These are phyloP conservation scores for Elachura formosa DNA, from an alignment of 2,113 vertebrate species.

Conservation along the genomic window DNA sequence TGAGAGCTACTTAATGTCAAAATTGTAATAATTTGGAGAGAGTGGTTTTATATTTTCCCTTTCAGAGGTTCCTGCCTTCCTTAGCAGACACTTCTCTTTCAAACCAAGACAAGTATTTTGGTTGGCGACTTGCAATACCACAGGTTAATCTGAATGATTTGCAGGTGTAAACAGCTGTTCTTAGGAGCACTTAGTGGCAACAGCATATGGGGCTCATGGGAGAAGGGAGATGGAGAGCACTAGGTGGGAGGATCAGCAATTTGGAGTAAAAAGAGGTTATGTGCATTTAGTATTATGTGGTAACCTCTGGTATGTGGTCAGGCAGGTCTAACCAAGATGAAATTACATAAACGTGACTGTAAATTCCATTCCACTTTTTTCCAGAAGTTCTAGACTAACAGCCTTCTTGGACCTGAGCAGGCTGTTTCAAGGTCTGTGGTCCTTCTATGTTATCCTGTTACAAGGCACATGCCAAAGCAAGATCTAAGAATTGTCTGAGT, in stretches of 20 bases:
- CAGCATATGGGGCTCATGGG: no score
- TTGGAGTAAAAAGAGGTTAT: background rate
- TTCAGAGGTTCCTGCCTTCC: no score
- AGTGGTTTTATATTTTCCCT: no score
- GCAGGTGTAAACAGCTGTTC: background rate
- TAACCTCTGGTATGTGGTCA: background rate
- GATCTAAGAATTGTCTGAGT: background rate
- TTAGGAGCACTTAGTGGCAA: background rate
- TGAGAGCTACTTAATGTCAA: no score
- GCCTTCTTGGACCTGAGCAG: background rate
- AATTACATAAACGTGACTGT: background rate
- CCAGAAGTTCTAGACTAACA: background rate
- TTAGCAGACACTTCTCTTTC: no score
- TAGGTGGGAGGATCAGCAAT: background rate
- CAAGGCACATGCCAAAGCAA: background rate
- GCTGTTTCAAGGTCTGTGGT: background rate
- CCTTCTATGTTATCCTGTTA: background rate
- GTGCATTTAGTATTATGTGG: accelerated
- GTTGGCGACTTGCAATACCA: background rate
- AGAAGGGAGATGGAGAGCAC: background rate
- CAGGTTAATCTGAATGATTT: background rate
- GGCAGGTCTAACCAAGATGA: background rate
- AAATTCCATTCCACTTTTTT: background rate
- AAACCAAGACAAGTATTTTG: background rate
- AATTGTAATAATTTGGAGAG: no score